Evolutionary conservation across 2,888 invertebrate species (phyloP).

Genomic region (Toxonevra muliebris): DNA sequence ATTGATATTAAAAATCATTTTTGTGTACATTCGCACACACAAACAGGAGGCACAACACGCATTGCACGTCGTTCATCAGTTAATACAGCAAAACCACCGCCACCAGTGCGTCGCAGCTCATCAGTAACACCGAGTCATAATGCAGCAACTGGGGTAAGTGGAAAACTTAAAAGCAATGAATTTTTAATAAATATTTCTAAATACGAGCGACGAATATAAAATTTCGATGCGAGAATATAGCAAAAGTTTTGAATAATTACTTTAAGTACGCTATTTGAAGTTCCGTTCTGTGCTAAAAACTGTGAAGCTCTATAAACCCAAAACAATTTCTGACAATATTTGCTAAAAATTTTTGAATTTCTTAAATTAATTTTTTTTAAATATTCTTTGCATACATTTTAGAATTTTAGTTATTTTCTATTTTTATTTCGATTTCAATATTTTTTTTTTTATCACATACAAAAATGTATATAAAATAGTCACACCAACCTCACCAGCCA

Average conservation of each 20-base stretch:
- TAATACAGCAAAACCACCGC: slow-evolving; percentile 75
- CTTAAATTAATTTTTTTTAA: too few species aligned
- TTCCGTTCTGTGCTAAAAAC: too few species aligned
- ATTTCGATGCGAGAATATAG: too few species aligned
- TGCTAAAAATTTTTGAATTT: too few species aligned
- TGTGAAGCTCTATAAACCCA: too few species aligned
- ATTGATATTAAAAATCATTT: slow-evolving; percentile 14
- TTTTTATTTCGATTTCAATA: too few species aligned
- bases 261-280: too few species aligned
- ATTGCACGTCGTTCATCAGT: slow-evolving; percentile 64
- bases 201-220: not conserved
- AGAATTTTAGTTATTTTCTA: not conserved
- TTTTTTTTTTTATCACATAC: slow-evolving; percentile 37
- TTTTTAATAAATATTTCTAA: too few species aligned
- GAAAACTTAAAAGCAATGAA: not conserved
- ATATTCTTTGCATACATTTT: not conserved
- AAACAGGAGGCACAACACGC: slow-evolving; percentile 56
- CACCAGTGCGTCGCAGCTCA: slow-evolving; percentile 84
- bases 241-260: too few species aligned
- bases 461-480: slow-evolving; percentile 9
- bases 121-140: slow-evolving; percentile 66
- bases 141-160: slow-evolving; percentile 58
- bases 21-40: not conserved
- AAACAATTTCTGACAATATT: too few species aligned
- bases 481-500: slow-evolving; percentile 35